A percentile compares a stretch with the other conserved stretches of the same genome.
These are phyloP conservation scores for Solenopsis invicta DNA, from an alignment of 1,140 invertebrate genomes.

Conservation along the genomic window DNA sequence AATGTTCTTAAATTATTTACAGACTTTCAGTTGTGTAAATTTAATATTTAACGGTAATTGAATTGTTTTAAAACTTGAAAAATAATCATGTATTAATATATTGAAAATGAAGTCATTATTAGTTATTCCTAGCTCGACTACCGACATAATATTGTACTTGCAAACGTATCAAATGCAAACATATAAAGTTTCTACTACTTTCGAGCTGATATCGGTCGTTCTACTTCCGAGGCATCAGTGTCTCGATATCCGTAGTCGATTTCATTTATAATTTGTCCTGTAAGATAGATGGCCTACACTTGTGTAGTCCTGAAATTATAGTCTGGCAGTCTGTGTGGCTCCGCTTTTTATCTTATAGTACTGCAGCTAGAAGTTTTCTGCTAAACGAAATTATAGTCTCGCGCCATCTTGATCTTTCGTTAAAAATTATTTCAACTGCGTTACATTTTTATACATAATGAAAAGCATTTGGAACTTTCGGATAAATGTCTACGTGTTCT, in stretches of 20 bases:
- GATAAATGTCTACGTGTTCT: neutral
- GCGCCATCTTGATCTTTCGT: neutral
- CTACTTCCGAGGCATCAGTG: slow-evolving; percentile 14
- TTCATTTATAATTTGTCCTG: slow-evolving; percentile 42
- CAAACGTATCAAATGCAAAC: neutral
- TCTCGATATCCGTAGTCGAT: neutral
- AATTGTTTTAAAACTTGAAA: neutral
- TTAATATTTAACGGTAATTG: neutral
- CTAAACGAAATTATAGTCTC: slow-evolving; percentile 26
- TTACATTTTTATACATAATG: slow-evolving; percentile 9
- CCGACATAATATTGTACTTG: neutral
- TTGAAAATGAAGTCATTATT: neutral
- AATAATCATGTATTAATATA: neutral
- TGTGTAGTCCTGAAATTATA: slow-evolving; percentile 45
- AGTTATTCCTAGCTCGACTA: neutral
- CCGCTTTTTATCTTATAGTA: slow-evolving; percentile 51
- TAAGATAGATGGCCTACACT: neutral
- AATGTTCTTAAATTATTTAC: neutral
- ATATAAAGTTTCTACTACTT: slow-evolving; percentile 3
- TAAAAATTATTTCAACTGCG: neutral
- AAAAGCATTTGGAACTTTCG: neutral
- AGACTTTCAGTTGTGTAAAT: neutral
- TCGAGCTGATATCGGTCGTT: neutral
- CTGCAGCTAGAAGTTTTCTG: slow-evolving; percentile 20
- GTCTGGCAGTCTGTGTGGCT: neutral